Evolutionary conservation across 2,113 vertebrate species (phyloP).

Genomic region (Cervus canadensis): DNA sequence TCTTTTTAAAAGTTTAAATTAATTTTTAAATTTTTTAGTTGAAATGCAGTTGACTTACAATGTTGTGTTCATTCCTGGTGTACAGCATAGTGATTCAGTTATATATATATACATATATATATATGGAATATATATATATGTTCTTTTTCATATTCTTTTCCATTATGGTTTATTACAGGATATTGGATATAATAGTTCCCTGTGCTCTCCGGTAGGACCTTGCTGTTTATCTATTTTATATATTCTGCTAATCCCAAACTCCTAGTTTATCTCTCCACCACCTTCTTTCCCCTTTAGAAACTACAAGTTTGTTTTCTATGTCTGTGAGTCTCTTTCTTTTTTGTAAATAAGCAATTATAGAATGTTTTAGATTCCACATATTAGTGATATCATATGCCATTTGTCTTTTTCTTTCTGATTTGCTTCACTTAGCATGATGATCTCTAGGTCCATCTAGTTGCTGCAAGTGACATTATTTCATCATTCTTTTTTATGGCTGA

Average conservation of each 20-base stretch:
- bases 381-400: neutral
- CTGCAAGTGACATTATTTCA: neutral
- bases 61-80: neutral
- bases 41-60: neutral
- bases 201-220: neutral
- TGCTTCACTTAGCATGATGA: neutral
- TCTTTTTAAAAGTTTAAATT: neutral
- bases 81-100: neutral
- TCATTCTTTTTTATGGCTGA: neutral
- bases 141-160: neutral
- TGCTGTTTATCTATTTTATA: neutral
- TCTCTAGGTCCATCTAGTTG: neutral
- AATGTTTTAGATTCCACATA: neutral
- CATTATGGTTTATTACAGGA: neutral
- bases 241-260: neutral
- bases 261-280: neutral
- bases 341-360: neutral
- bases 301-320: neutral
- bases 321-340: neutral
- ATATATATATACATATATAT: neutral
- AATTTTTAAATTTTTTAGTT: neutral
- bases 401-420: neutral
- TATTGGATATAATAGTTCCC: neutral
- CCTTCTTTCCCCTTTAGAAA: neutral
- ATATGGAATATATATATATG: neutral